Base-by-base conservation (phyloP, 2,888 invertebrate species). In the Caenorhabditis auriculariae region DNA sequence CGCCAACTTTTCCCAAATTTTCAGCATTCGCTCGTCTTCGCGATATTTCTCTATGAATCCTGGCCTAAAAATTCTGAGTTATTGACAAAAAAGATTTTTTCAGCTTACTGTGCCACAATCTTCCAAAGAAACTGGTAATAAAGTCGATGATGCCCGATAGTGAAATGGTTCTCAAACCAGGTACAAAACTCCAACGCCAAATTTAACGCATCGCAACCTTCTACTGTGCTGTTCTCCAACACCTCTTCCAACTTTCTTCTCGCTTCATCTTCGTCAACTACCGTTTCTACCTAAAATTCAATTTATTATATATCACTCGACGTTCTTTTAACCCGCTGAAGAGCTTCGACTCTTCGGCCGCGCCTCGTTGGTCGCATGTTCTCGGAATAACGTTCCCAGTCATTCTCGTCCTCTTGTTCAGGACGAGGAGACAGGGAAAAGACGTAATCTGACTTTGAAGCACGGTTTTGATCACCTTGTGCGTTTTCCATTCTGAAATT, bases 1-100 rank as follows among this genome's bases (percentile, higher is more conserved):
- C 12, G 70, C 70, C 51, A 72, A 45, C 41, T 55, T 66, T 19
- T 60, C 59, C 72, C 72, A 72, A n/a, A 72, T 59, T 50, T 63
- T 66, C 39, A 72, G 50, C 60, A 67, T 66, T 39, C 69, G 39
- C 17, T 61, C 64, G 41, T 70, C 70, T 2, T 72, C 46, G 27
- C 38, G 45, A 52, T 65, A 60, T 7, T 57, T 54, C 21, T 54
- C 46, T 4, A 64, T 26, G 29, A 56, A 55, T 32, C 55, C 59
- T 3, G 42, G 42, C 37, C 70, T 65, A 28, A 53, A 57, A 37
- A 23, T 19, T 12, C 21, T 19, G 26, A 39, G 9, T n/a, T 19
- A 32, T 23, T 19, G 7, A 17, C 24, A 29, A 21, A 23, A n/a
- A 27, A 19, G 1, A n/a, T 23, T 2, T 9, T 3, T 23, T 2